A percentile compares a stretch with the other conserved stretches of the same genome.
These are phyloP conservation scores for Drosophila diplacantha DNA, from an alignment of 2,888 invertebrate genomes.

Conservation along the genomic window DNA sequence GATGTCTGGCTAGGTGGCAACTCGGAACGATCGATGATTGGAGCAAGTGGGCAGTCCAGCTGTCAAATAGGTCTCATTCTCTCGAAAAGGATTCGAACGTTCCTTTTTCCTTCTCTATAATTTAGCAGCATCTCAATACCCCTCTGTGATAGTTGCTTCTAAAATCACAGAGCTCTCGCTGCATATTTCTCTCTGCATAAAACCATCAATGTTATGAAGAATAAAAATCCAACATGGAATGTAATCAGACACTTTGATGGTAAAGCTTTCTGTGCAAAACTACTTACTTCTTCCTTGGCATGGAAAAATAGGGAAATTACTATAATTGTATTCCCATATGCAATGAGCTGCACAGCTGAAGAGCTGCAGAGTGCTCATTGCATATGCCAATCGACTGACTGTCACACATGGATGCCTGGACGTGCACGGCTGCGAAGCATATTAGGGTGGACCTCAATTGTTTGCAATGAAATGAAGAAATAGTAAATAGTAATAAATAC, in stretches of 20 bases:
- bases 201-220: conserved; percentile 1
- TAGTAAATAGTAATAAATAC: background rate
- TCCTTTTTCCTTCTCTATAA: background rate
- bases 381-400: conserved; percentile 33
- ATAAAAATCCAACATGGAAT: background rate
- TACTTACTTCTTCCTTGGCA: conserved; percentile 2
- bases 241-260: conserved; percentile 7
- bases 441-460: background rate
- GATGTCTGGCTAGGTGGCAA: background rate
- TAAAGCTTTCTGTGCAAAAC: conserved; percentile 5
- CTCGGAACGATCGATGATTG: background rate
- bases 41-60: background rate
- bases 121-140: background rate
- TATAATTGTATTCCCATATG: conserved; percentile 62
- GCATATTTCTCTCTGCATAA: background rate
- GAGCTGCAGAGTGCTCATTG: conserved; percentile 36
- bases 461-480: background rate
- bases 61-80: no score
- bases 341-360: conserved; percentile 14
- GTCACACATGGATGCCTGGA: conserved; percentile 24
- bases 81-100: no score
- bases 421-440: conserved; percentile 7
- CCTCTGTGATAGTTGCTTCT: background rate
- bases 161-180: background rate
- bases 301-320: conserved; percentile 52